Percentiles rank a stretch among this genome's conserved stretches.
Evolutionary conservation across 1,140 invertebrate species (phyloP).

Genomic region (Bathynomus jamesi): DNA sequence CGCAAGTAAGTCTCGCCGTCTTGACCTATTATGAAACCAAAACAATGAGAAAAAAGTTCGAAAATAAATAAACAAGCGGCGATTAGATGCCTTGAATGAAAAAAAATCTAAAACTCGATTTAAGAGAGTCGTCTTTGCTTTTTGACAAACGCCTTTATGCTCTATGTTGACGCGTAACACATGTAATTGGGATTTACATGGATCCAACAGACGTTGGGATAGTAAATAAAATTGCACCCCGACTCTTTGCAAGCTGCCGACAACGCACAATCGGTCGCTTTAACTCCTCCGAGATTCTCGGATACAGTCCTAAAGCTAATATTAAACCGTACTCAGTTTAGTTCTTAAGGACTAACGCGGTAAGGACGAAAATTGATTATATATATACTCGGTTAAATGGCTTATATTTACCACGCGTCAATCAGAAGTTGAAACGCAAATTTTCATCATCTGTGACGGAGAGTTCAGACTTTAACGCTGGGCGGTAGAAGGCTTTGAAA

Average conservation of each 20-base stretch:
- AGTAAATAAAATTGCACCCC: not conserved
- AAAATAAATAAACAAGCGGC: too few species aligned
- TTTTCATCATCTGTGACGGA: not conserved
- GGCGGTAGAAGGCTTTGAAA: too few species aligned
- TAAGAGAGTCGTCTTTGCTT: not conserved
- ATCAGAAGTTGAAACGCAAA: not conserved
- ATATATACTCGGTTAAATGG: not conserved
- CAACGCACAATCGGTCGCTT: not conserved
- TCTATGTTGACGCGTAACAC: not conserved
- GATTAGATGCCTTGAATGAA: too few species aligned
- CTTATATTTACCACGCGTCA: slow-evolving; percentile 1
- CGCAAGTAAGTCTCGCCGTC: too few species aligned
- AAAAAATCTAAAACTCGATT: too few species aligned
- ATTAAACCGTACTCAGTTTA: not conserved
- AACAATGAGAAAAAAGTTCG: too few species aligned
- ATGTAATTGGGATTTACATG: not conserved
- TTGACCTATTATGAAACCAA: too few species aligned
- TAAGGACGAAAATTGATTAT: not conserved
- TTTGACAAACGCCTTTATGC: not conserved
- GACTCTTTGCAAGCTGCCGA: not conserved
- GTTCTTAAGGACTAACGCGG: not conserved
- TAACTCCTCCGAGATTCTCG: not conserved
- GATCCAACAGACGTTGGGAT: not conserved
- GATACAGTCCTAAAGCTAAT: not conserved
- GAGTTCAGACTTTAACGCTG: too few species aligned